Percentiles rank a stretch among this genome's conserved stretches.
These are phyloP conservation scores for Spilarctia lutea DNA, from an alignment of 2,888 invertebrate species.

Conservation along the genomic window DNA sequence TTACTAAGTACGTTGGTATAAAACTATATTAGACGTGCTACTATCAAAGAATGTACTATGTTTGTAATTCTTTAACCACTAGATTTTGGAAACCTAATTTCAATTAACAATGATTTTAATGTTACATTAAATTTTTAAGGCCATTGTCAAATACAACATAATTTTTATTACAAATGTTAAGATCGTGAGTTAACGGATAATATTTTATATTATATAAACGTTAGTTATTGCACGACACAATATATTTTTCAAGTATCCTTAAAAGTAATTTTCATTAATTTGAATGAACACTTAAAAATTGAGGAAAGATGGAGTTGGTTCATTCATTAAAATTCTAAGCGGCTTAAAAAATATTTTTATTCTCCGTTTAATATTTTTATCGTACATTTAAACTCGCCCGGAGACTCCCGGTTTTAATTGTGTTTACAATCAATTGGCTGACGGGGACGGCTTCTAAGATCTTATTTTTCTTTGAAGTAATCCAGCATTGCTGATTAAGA, in stretches of 20 bases:
- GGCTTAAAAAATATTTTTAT: slow-evolving; percentile 30
- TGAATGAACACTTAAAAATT: background rate
- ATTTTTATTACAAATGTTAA: background rate
- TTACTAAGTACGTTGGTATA: background rate
- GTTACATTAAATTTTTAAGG: background rate
- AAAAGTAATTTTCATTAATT: slow-evolving; percentile 1
- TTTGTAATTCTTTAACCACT: background rate
- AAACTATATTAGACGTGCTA: background rate
- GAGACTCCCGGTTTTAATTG: slow-evolving; percentile 18
- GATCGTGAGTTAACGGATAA: background rate
- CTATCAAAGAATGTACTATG: background rate
- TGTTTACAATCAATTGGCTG: slow-evolving; percentile 19
- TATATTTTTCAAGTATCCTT: background rate
- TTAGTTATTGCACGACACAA: background rate
- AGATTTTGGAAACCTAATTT: background rate
- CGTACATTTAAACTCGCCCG: slow-evolving; percentile 7
- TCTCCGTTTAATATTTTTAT: slow-evolving; percentile 19
- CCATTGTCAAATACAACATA: background rate
- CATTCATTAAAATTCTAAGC: slow-evolving; percentile 39
- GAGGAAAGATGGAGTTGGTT: slow-evolving; percentile 32
- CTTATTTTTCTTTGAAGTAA: slow-evolving; percentile 12
- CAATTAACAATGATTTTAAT: background rate
- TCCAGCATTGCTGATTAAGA: background rate
- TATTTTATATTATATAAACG: background rate
- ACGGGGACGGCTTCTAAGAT: background rate